Conservation (phyloP, 2,113 vertebrate species). For the human region GRCh38 chr9:118749001-118749500, state of each 20-base stretch:
- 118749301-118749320: neutral
- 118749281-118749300: neutral
- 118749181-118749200: too few relatives aligned
- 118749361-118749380: neutral
- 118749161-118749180: neutral
- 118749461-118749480: neutral
- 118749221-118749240: neutral
- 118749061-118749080: neutral
- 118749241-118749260: neutral
- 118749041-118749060: neutral
- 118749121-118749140: fast-evolving
- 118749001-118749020: neutral
- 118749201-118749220: neutral
- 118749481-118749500: fast-evolving
- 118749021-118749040: too few relatives aligned
- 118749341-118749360: fast-evolving
- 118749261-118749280: fast-evolving
- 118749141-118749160: neutral
- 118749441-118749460: neutral
- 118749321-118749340: fast-evolving
- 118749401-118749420: neutral
- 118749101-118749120: too few relatives aligned
- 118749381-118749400: neutral
- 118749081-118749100: fast-evolving
- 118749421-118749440: neutral